Conservation (phyloP, 2,888 invertebrate species). For the Vanessa cardui region DNA sequence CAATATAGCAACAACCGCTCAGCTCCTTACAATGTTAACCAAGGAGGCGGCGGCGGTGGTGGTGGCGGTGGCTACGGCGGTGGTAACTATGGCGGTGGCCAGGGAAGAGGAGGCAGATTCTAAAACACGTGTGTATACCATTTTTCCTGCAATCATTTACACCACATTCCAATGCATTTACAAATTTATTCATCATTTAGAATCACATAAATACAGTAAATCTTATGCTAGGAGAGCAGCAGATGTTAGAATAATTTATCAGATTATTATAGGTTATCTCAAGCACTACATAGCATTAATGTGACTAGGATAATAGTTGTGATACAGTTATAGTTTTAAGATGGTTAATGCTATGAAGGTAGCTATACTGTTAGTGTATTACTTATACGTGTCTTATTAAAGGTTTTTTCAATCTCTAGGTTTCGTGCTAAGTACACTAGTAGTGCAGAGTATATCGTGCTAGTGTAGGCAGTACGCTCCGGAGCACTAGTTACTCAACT, state of each 20-base stretch:
- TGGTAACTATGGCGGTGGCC: slow-evolving; percentile 63
- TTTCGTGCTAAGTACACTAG: slow-evolving; percentile 83
- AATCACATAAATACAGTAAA: slow-evolving; percentile 24
- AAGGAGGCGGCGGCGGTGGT: slow-evolving; percentile 82
- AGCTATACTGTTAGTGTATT: slow-evolving; percentile 60
- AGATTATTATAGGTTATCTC: slow-evolving; percentile 30
- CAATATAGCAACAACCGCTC: slow-evolving; percentile 87
- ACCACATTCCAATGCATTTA: slow-evolving; percentile 37
- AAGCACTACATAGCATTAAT: slow-evolving; percentile 79
- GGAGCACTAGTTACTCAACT: slow-evolving; percentile 80
- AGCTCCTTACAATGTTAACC: slow-evolving; percentile 87
- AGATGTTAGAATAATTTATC: slow-evolving; percentile 25
- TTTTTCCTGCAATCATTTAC: slow-evolving; percentile 41
- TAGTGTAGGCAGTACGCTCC: slow-evolving; percentile 83
- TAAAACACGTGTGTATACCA: slow-evolving; percentile 62
- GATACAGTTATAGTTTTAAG: slow-evolving; percentile 53
- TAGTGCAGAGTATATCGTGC: slow-evolving; percentile 79
- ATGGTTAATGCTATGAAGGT: slow-evolving; percentile 79
- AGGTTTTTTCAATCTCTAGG: slow-evolving; percentile 83
- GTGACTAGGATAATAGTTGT: slow-evolving; percentile 45
- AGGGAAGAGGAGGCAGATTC: slow-evolving; percentile 59
- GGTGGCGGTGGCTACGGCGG: slow-evolving; percentile 68
- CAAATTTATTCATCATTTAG: slow-evolving; percentile 18
- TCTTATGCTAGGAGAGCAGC: slow-evolving; percentile 27
- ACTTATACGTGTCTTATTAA: slow-evolving; percentile 66